phyloP scores from a whole-genome alignment of 2,888 invertebrate species.

The Brassicogethes aeneus region DNA sequence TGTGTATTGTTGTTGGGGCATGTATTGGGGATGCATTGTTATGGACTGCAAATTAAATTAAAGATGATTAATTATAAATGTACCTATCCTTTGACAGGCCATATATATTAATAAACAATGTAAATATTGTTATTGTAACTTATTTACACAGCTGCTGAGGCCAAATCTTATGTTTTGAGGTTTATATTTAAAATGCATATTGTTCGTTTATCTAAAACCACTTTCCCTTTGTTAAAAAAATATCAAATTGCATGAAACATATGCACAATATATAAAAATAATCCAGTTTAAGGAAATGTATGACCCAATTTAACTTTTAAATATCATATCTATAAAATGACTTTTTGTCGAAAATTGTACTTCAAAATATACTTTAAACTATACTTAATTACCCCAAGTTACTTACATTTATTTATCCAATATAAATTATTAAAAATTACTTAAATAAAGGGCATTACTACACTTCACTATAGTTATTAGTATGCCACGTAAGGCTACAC shows the following conservation, averaged over 20 bases:
- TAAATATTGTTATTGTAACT: too few relatives aligned
- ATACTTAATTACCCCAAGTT: too few relatives aligned
- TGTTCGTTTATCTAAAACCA: too few relatives aligned
- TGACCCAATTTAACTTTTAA: constrained; percentile 9
- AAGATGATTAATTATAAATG: too few relatives aligned
- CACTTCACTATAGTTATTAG: constrained; percentile 23
- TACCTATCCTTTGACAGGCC: too few relatives aligned
- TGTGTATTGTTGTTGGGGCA: constrained; percentile 33
- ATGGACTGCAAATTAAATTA: constrained; percentile 14
- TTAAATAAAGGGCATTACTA: constrained; percentile 26
- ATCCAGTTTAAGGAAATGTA: constrained; percentile 1
- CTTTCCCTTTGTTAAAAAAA: too few relatives aligned
- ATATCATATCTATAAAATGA: neutral
- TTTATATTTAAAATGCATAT: too few relatives aligned
- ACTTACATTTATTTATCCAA: constrained; percentile 14
- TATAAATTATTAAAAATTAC: constrained; percentile 20
- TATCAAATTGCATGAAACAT: neutral
- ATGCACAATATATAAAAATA: neutral
- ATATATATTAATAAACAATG: too few relatives aligned
- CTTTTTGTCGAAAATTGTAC: too few relatives aligned
- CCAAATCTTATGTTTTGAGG: too few relatives aligned
- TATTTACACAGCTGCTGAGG: too few relatives aligned
- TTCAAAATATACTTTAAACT: too few relatives aligned
- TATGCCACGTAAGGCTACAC: constrained; percentile 52
- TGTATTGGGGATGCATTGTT: constrained; percentile 46